These are phyloP conservation scores for Cacatua alba DNA, from an alignment of 2,113 vertebrate genomes.

Conservation along the genomic window DNA sequence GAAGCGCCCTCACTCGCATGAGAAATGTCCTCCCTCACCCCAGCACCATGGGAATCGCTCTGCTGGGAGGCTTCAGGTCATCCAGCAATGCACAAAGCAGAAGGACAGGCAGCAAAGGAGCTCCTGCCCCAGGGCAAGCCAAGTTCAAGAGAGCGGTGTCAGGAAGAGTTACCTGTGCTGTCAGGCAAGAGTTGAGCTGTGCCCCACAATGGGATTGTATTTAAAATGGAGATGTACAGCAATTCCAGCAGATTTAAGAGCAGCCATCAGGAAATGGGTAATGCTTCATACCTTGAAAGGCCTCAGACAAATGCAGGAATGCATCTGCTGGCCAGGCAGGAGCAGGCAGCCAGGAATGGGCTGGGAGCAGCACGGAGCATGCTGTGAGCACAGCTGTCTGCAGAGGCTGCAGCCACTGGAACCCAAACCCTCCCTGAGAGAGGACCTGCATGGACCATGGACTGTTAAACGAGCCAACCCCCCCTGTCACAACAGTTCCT, in stretches of 20 bases:
- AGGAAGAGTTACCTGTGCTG: background rate
- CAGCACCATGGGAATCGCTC: constrained; percentile 43
- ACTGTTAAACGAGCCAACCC: background rate
- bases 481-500: background rate
- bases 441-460: background rate
- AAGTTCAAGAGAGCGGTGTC: rapidly evolving
- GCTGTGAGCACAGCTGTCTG: rapidly evolving
- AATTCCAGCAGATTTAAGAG: constrained; percentile 21
- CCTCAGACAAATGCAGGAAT: background rate
- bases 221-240: background rate
- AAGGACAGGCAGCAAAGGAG: background rate
- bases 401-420: background rate
- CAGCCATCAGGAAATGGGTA: constrained; percentile 34
- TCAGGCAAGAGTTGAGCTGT: background rate
- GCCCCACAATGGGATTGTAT: background rate
- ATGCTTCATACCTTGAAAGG: background rate
- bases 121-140: background rate
- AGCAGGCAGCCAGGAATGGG: background rate
- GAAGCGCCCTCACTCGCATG: constrained; percentile 53
- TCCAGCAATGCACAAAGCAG: background rate
- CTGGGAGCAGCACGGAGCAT: background rate
- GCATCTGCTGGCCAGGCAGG: background rate
- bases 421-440: background rate
- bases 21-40: constrained; percentile 61
- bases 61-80: background rate